Evolutionary conservation across 2,113 vertebrate genomes (phyloP), one percentile per base, ranked within the genome.

Genomic region (Colossoma macropomum): DNA sequence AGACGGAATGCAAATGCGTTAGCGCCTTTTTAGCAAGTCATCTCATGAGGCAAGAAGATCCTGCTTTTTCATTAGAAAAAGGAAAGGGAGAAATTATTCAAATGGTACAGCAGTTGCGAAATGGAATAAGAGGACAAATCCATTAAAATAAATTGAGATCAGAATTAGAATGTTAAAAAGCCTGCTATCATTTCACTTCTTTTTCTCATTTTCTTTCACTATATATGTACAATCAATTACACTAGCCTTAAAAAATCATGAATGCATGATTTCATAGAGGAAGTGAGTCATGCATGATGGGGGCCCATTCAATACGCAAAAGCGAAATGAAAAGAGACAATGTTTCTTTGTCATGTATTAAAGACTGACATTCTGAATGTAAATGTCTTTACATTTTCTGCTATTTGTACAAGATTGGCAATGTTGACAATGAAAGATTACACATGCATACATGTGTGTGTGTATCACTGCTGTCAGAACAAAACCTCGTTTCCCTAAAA

Each of bases 21-120:
- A 21, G 27, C 45, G 30, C 13, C 85, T 32, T 30, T 74, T 74
- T 52, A 27, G 45, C 25, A 9, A 74, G 45, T 28, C 45, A 28
- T 8, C 78, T 82, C 85, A 78, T 87, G 86, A 80, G 89, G 45
- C 84, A 78, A 85, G 86, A 89, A 87, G 76, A 86, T 85, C 41
- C 54, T 76, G n/a, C 60, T n/a, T 60, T 76, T 59, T 45, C 90
- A 89, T 73, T 80, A 86, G 88, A 86, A 89, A 76, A 63, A 76
- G 54, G 88, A 86, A 88, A 73, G 65, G 78, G 59, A 72, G 77
- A 89, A 75, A 89, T 89, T 89, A 91, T 90, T 90, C 75, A 88
- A 88, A 90, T 90, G 48, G 79, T 86, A 81, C 38, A 52, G 71
- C 70, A 56, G 54, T 75, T 66, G 54, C 16, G 72, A 77, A 76